These are phyloP conservation scores for Caenorhabditis briggsae DNA, from an alignment of 1,140 invertebrate species.

Conservation along the genomic window DNA sequence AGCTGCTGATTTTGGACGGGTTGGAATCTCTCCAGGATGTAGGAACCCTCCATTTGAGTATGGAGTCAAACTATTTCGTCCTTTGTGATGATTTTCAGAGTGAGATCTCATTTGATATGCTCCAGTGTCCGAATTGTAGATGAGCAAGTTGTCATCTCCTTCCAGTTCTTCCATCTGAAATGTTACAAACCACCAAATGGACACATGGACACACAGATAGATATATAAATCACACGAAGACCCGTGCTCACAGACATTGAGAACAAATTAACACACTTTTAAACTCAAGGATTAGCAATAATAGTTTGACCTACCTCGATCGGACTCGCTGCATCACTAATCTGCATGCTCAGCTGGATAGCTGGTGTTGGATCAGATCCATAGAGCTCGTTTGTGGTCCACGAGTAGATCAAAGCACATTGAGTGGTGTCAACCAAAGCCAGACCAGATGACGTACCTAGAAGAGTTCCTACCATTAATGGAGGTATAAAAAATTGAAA, in stretches of 20 bases:
- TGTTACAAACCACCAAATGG: neutral
- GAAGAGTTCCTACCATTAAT: no score
- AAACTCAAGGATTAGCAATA: no score
- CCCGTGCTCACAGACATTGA: no score
- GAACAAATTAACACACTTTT: neutral
- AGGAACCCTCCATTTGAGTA: slow-evolving; percentile 10
- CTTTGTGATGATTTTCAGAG: slow-evolving; percentile 1
- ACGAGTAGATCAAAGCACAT: slow-evolving; percentile 73
- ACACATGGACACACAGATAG: neutral
- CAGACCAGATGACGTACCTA: slow-evolving; percentile 68
- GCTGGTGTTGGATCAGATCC: slow-evolving; percentile 68
- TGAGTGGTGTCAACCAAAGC: slow-evolving; percentile 75
- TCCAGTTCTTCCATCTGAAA: slow-evolving; percentile 42
- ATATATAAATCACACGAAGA: neutral
- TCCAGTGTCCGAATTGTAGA: slow-evolving; percentile 30
- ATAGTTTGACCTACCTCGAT: slow-evolving; percentile 52
- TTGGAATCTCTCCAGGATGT: slow-evolving; percentile 42
- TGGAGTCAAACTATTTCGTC: slow-evolving; percentile 17
- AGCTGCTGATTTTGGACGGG: neutral
- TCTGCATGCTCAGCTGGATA: slow-evolving; percentile 64
- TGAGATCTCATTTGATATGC: slow-evolving; percentile 12
- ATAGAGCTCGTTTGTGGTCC: slow-evolving; percentile 72
- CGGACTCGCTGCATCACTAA: slow-evolving; percentile 53
- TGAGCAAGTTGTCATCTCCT: neutral
- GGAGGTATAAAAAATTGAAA: no score